A percentile compares a stretch with the other conserved stretches of the same genome.
Conservation (phyloP, 2,113 vertebrate genomes). For the Peromyscus polionotus region DNA sequence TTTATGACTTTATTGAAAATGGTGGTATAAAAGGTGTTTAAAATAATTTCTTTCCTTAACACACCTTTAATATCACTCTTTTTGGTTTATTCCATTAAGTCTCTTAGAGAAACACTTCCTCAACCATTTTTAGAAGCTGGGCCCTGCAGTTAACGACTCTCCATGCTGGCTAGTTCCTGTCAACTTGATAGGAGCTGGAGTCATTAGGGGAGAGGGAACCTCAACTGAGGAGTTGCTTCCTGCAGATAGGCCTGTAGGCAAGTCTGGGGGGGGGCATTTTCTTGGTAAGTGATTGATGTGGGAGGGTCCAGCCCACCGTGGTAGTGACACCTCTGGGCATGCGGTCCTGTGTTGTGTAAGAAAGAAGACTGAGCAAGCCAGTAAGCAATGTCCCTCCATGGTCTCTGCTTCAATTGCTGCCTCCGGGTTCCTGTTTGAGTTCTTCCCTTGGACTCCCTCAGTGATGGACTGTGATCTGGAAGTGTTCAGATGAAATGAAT, state of each 20-base stretch:
- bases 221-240: not conserved
- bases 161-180: not conserved
- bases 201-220: not conserved
- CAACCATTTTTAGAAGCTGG: slow-evolving; percentile 1
- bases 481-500: not conserved
- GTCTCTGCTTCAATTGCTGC: not conserved
- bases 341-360: not conserved
- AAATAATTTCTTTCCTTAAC: slow-evolving; percentile 63
- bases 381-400: not conserved
- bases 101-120: not conserved
- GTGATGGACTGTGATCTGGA: not conserved
- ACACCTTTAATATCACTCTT: slow-evolving; percentile 54
- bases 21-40: slow-evolving; percentile 32
- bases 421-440: not conserved
- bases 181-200: not conserved
- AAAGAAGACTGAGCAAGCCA: not conserved
- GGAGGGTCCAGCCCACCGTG: not conserved
- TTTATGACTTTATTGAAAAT: slow-evolving; percentile 73
- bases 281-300: not conserved
- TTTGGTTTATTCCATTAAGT: slow-evolving; percentile 39
- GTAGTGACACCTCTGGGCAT: not conserved
- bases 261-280: not conserved
- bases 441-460: not conserved
- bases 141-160: not conserved
- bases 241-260: not conserved